Conservation (phyloP, 2,113 vertebrate genomes). For the Rhagologus leucostigma region DNA sequence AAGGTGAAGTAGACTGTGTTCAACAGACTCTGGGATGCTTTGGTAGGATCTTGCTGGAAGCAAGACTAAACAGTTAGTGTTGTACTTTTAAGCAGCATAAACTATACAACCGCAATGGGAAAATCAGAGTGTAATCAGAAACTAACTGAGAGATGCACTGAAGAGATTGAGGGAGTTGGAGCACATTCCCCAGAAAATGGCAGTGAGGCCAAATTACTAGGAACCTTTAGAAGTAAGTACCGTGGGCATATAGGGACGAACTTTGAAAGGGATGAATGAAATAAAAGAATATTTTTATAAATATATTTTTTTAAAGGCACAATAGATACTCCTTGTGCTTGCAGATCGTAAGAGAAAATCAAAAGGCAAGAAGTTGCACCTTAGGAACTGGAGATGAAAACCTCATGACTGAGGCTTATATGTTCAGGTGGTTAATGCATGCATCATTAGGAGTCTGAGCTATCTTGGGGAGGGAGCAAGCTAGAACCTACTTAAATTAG, state of each 20-base stretch:
- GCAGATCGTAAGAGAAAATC: not conserved
- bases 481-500: conserved; percentile 31
- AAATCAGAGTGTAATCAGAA: not conserved
- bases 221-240: not conserved
- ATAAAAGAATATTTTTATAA: not conserved
- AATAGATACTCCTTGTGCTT: not conserved
- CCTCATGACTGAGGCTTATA: not conserved
- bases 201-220: not conserved
- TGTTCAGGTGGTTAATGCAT: not conserved
- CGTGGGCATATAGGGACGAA: not conserved
- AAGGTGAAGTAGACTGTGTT: not conserved
- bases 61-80: not conserved
- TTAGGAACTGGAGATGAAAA: not conserved
- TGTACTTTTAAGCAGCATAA: not conserved
- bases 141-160: not conserved
- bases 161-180: not conserved
- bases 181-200: not conserved
- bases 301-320: not conserved
- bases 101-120: not conserved
- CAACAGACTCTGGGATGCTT: not conserved
- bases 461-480: not conserved
- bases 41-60: not conserved
- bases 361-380: not conserved
- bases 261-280: not conserved
- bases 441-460: not conserved